These are phyloP conservation scores for Laothoe populi DNA, from an alignment of 2,888 invertebrate species.

Conservation along the genomic window DNA sequence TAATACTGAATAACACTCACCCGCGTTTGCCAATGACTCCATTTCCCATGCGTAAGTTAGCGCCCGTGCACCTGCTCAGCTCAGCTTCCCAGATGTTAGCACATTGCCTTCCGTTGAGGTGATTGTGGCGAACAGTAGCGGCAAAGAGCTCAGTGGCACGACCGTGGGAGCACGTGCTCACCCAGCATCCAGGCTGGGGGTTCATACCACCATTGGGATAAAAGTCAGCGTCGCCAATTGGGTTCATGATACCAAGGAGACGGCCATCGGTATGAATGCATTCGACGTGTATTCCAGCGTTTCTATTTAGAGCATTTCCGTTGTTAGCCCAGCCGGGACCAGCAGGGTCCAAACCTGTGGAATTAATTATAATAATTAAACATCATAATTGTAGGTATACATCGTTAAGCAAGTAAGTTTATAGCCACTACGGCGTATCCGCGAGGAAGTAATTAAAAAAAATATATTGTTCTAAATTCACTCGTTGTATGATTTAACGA, in stretches of 20 bases:
- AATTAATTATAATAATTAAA: too few species aligned
- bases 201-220: slow-evolving; percentile 72
- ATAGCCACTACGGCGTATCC: too few species aligned
- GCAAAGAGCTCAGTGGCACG: slow-evolving; percentile 62
- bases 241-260: slow-evolving; percentile 60
- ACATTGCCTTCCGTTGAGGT: slow-evolving; percentile 58
- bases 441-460: too few species aligned
- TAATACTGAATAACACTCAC: slow-evolving; percentile 51
- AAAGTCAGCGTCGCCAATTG: slow-evolving; percentile 63
- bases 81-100: slow-evolving; percentile 51
- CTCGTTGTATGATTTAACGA: neutral
- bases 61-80: slow-evolving; percentile 51
- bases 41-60: slow-evolving; percentile 58
- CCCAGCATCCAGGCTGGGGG: slow-evolving; percentile 66
- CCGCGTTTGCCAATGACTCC: slow-evolving; percentile 53
- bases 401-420: too few species aligned
- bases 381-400: too few species aligned
- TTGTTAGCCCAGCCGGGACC: slow-evolving; percentile 66
- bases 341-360: slow-evolving; percentile 70
- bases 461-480: too few species aligned
- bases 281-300: slow-evolving; percentile 64
- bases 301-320: slow-evolving; percentile 56
- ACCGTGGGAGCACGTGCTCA: slow-evolving; percentile 65
- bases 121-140: slow-evolving; percentile 57
- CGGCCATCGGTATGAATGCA: slow-evolving; percentile 71